Conservation (phyloP, 30 jellyfish, hydroid and myxozoan species). For the Aurelia sp. region DNA sequence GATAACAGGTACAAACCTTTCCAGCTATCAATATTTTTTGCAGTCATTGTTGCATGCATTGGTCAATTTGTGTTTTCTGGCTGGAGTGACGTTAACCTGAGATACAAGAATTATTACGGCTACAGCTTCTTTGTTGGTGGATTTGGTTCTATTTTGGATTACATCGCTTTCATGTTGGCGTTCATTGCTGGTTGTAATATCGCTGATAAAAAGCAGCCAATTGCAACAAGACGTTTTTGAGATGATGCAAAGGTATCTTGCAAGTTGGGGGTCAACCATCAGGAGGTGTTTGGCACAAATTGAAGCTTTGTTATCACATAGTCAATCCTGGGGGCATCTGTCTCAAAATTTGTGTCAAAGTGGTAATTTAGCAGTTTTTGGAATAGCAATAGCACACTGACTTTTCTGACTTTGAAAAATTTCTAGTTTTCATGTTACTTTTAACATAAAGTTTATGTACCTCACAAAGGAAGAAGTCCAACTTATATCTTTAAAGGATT, state of each 20-base stretch:
- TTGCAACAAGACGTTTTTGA: slow-evolving; percentile 3
- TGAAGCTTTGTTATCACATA: neutral
- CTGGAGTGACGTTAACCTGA: slow-evolving; percentile 66
- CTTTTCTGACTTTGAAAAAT: too few species aligned
- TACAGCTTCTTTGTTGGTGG: slow-evolving; percentile 60
- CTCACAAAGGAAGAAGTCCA: too few species aligned
- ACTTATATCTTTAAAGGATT: too few species aligned
- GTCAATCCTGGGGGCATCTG: too few species aligned
- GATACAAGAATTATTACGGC: slow-evolving; percentile 72
- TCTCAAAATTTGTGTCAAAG: too few species aligned
- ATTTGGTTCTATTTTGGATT: slow-evolving; percentile 46
- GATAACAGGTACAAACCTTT: too few species aligned
- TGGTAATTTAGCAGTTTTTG: too few species aligned
- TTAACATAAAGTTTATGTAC: too few species aligned
- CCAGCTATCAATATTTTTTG: neutral
- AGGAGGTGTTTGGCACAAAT: neutral
- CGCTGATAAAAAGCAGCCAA: neutral
- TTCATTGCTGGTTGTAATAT: slow-evolving; percentile 55
- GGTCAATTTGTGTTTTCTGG: slow-evolving; percentile 69
- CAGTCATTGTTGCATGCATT: slow-evolving; percentile 63
- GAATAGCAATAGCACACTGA: too few species aligned
- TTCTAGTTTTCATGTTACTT: too few species aligned
- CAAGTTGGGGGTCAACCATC: neutral
- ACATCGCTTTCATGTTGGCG: slow-evolving; percentile 68
- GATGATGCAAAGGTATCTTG: neutral